These are phyloP conservation scores for Arothron firmamentum DNA, from an alignment of 2,113 vertebrate genomes.

Conservation along the genomic window DNA sequence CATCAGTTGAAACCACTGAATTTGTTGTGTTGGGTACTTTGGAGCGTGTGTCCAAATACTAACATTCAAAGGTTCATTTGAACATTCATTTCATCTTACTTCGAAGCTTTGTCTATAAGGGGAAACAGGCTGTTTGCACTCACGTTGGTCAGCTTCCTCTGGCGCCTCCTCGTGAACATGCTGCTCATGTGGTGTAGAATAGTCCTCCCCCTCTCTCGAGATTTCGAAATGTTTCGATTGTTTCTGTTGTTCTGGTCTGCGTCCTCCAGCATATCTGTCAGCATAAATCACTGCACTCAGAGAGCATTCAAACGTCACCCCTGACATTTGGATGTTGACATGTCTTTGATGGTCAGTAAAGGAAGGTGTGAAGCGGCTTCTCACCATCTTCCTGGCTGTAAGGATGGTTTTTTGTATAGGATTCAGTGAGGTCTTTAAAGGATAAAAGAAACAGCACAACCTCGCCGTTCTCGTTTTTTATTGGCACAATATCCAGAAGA, in stretches of 20 bases:
- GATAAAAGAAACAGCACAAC: constrained; percentile 95
- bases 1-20: too few species aligned
- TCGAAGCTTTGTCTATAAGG: not conserved
- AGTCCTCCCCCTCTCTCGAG: constrained; percentile 73
- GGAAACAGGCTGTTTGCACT: constrained; percentile 53
- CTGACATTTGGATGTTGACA: too few species aligned
- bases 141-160: constrained; percentile 80
- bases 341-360: too few species aligned
- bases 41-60: too few species aligned
- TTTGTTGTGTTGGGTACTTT: too few species aligned
- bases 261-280: constrained; percentile 57
- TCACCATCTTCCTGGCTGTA: constrained; percentile 77
- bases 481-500: constrained; percentile 91
- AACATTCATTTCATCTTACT: not conserved
- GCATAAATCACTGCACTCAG: not conserved
- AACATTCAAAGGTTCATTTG: not conserved
- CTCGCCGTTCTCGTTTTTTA: constrained; percentile 95
- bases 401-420: constrained; percentile 65
- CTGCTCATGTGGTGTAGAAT: constrained; percentile 79
- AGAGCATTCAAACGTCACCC: not conserved
- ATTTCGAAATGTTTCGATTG: constrained; percentile 70
- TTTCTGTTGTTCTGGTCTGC: constrained; percentile 69
- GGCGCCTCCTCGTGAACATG: constrained; percentile 77
- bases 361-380: not conserved
- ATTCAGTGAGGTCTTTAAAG: constrained; percentile 92